Conservation (phyloP, 2,888 invertebrate species). For the Spodoptera littoralis region DNA sequence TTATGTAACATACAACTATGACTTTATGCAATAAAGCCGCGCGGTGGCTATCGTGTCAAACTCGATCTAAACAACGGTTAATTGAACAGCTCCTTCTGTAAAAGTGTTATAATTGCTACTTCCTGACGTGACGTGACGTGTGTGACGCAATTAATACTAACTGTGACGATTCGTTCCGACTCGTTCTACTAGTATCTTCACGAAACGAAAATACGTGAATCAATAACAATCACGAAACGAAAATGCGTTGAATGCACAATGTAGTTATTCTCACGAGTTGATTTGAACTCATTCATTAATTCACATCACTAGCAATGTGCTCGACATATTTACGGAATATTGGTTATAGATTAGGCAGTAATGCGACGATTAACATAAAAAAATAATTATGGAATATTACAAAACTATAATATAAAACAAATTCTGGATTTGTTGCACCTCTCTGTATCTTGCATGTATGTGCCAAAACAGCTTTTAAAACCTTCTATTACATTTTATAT, state of each 20-base stretch:
- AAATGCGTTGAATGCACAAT: neutral
- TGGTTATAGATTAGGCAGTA: neutral
- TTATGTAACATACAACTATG: conserved; percentile 54
- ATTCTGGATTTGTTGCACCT: no score
- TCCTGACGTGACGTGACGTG: conserved; percentile 52
- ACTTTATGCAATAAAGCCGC: conserved; percentile 73
- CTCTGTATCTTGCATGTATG: conserved; percentile 9
- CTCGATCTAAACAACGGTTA: conserved; percentile 58
- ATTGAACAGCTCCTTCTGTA: conserved; percentile 47
- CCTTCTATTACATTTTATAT: conserved; percentile 12
- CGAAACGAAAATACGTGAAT: conserved; percentile 25
- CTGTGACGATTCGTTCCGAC: conserved; percentile 45
- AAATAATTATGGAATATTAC: no score
- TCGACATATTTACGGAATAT: no score
- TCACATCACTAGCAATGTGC: neutral
- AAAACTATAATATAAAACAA: no score
- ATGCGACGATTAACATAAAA: neutral
- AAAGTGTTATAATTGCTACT: conserved; percentile 56
- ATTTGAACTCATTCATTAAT: conserved; percentile 5
- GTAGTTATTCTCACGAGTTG: neutral
- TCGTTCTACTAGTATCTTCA: conserved; percentile 28
- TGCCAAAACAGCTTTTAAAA: conserved; percentile 10
- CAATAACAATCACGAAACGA: conserved; percentile 18
- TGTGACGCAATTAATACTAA: conserved; percentile 60
- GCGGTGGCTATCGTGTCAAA: conserved; percentile 66